A percentile compares a stretch with the other conserved stretches of the same genome.
These are phyloP conservation scores for Trichonephila inaurata DNA, from an alignment of 1,140 invertebrate species.

Conservation along the genomic window DNA sequence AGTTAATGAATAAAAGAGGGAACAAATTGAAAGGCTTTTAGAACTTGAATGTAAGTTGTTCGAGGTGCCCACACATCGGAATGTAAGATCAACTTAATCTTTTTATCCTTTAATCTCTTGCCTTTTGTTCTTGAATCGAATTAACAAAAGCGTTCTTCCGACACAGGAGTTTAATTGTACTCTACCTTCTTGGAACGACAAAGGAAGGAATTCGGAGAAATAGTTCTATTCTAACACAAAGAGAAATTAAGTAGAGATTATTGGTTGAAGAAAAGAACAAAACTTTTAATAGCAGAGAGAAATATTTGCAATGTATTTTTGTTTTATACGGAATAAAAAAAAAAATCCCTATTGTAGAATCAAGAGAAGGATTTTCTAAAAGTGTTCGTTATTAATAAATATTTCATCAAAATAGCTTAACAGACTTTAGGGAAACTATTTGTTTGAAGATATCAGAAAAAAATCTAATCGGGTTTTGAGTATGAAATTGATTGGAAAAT, in stretches of 20 bases:
- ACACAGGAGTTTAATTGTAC: background rate
- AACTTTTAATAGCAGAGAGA: background rate
- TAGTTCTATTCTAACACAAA: background rate
- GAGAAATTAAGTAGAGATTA: background rate
- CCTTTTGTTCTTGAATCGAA: constrained; percentile 36
- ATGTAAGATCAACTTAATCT: constrained; percentile 5
- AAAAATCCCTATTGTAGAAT: background rate
- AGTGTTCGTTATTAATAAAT: no score
- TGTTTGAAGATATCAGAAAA: no score
- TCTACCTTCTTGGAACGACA: background rate
- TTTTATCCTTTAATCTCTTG: constrained; percentile 38
- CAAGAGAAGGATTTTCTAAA: no score
- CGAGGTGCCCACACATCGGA: background rate
- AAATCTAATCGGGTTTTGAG: no score
- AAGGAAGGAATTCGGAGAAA: constrained; percentile 9
- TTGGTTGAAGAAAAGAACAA: background rate
- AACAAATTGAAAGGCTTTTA: constrained; percentile 33
- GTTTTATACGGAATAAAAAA: background rate
- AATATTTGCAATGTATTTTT: background rate
- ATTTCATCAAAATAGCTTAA: no score
- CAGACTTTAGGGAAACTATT: no score
- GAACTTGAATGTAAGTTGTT: constrained; percentile 32
- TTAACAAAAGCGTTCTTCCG: constrained; percentile 34
- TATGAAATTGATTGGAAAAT: no score
- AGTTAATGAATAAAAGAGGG: constrained; percentile 53